phyloP scores from a whole-genome alignment of 2,113 vertebrate genomes.

The Baryphthengus martii region DNA sequence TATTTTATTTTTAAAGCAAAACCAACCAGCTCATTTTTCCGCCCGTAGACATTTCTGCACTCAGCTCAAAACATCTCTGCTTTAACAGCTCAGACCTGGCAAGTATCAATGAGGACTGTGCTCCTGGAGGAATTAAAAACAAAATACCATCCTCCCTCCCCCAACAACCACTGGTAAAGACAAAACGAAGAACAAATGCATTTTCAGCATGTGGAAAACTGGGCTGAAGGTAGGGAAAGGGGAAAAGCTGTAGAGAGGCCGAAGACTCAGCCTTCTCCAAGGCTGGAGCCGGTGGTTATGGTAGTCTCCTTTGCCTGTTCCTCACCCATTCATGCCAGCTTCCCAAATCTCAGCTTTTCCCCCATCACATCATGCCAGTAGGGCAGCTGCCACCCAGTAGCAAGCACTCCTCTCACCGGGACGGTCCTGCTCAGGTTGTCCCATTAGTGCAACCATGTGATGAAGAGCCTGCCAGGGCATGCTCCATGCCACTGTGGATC shows the following conservation, averaged over 20 bases:
- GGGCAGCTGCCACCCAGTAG: not conserved
- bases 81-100: not conserved
- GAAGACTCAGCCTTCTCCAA: not conserved
- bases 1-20: slow-evolving; percentile 55
- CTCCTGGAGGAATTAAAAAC: not conserved
- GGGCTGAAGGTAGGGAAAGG: not conserved
- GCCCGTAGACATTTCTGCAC: not conserved
- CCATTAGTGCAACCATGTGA: not conserved
- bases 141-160: not conserved
- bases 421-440: not conserved
- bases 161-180: not conserved
- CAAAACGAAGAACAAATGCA: not conserved
- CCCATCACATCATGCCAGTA: not conserved
- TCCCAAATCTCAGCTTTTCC: not conserved
- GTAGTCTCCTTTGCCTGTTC: not conserved
- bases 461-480: not conserved
- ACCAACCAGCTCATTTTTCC: not conserved
- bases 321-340: not conserved
- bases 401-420: accelerated
- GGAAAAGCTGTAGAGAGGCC: not conserved
- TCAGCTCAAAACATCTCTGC: not conserved
- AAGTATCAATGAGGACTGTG: not conserved
- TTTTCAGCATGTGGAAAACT: not conserved
- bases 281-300: not conserved
- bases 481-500: not conserved